Percentiles rank a stretch among this genome's conserved stretches.
Evolutionary conservation across 2,888 invertebrate genomes (phyloP).

Genomic region (Drosophila ezoana): DNA sequence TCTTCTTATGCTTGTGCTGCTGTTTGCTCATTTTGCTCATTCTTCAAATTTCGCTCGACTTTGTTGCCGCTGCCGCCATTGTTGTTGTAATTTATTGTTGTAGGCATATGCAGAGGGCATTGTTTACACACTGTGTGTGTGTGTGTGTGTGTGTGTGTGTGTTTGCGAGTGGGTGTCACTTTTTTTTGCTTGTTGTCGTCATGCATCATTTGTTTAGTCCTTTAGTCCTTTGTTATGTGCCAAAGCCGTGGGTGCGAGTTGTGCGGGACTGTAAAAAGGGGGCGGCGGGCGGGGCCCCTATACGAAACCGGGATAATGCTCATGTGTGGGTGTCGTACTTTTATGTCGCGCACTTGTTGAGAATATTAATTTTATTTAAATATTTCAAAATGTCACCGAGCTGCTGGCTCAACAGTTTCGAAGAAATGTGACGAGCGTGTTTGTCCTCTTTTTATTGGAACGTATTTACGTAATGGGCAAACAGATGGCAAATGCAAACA

Average conservation of each 20-base stretch:
- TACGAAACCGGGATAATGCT: conserved; percentile 24
- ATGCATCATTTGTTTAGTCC: conserved; percentile 77
- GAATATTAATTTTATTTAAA: conserved; percentile 77
- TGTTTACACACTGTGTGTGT: conserved; percentile 50
- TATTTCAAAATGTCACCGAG: conserved; percentile 58
- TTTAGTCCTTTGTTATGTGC: conserved; percentile 72
- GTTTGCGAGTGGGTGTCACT: conserved; percentile 23
- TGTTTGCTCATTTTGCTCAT: conserved; percentile 52
- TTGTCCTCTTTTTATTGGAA: conserved; percentile 26
- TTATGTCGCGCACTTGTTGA: conserved; percentile 73
- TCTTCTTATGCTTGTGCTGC: conserved; percentile 1
- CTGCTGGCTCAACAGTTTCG: conserved; percentile 40
- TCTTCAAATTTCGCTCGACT: conserved; percentile 59
- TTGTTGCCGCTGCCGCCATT: conserved; percentile 41
- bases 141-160: conserved; percentile 11
- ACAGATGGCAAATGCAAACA: conserved; percentile 18
- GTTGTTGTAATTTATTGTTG: conserved; percentile 55
- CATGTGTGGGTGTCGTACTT: conserved; percentile 56
- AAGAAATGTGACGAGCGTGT: not conserved
- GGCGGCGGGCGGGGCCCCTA: no score
- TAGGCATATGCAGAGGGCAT: conserved; percentile 47
- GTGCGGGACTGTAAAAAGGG: not conserved
- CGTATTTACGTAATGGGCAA: conserved; percentile 52
- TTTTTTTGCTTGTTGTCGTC: conserved; percentile 52
- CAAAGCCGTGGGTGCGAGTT: conserved; percentile 31